Evolutionary conservation across 2,888 invertebrate species (phyloP), one percentile per base, ranked within the genome.

Genomic region (Apeira syringaria): DNA sequence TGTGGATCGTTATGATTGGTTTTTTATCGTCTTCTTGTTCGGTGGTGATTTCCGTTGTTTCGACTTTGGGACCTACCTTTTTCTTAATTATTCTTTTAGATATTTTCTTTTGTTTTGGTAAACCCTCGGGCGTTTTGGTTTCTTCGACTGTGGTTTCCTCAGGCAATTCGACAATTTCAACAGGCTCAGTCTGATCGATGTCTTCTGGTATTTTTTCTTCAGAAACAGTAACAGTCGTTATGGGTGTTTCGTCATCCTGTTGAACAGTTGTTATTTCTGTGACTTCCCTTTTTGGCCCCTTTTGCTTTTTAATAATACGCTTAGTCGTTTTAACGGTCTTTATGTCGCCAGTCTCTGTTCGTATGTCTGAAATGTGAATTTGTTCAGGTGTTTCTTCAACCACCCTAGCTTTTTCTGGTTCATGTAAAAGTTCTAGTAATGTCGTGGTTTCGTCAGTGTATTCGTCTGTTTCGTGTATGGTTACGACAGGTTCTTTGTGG

Each of bases 311-410:
- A 0, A 20, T 20, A 4, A 66, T 50, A 7, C 69, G 64, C 35
- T 69, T 74, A 0, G 59, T 55, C 0, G 53, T 59, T 12, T 64
- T 66, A 8, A 68, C 64, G 2, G 61, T 64, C 43, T 77, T 79
- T 1, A 66, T 22, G 0, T 56, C 57, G 0, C 58, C 63, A 0
- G 46, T 37, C 6, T 20, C 7, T 4, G 20, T 4, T 7, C 20
- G 20, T 7, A 20, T 5, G 1, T 20, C 5, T 2, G 2, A 5
- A 2, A 20, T 20, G 3, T 20, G 6, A 20, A 20, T 6, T 7
- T 20, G 20, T 7, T 20, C 20, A 7, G 6, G 20, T 5, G 20
- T 2, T 20, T 20, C 20, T 20, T 20, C 7, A 2, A 20, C 6
- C 2, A 20, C 7, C 7, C 6, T 1, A 5, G 20, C 20, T 6